Percentiles rank a stretch among this genome's conserved stretches.
These are phyloP conservation scores for Stratiolaelaps scimitus DNA, from an alignment of 1,140 invertebrate genomes.

Conservation along the genomic window DNA sequence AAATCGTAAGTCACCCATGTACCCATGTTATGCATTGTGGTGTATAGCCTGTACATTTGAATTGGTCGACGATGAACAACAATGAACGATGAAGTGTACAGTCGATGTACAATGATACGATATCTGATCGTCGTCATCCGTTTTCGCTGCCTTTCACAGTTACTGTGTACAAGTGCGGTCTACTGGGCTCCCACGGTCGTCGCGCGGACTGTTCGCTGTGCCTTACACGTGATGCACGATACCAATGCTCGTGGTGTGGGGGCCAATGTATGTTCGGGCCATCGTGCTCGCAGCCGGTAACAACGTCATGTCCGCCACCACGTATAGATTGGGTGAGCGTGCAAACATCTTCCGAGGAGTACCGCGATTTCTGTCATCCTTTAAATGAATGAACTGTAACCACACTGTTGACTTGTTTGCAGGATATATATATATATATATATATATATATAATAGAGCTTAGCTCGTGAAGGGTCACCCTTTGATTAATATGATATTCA, in stretches of 20 bases:
- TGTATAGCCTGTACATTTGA: too few species aligned
- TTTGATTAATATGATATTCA: too few species aligned
- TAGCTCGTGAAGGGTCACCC: too few species aligned
- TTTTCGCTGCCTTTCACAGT: slow-evolving; percentile 44
- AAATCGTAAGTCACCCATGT: slow-evolving; percentile 41
- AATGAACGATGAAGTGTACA: neutral
- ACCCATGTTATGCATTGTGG: neutral
- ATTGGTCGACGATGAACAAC: neutral
- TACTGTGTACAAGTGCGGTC: slow-evolving; percentile 83
- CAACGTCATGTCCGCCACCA: slow-evolving; percentile 70
- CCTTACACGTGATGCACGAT: slow-evolving; percentile 63
- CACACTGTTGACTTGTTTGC: too few species aligned
- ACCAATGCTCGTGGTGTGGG: slow-evolving; percentile 80
- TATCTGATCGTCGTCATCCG: neutral
- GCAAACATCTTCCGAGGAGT: too few species aligned
- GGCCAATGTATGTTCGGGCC: slow-evolving; percentile 70
- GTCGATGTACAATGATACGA: slow-evolving; percentile 4
- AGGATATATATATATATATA: too few species aligned
- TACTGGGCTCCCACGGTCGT: slow-evolving; percentile 74
- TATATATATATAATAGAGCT: too few species aligned
- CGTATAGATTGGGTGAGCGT: slow-evolving; percentile 75
- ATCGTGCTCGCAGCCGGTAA: slow-evolving; percentile 53
- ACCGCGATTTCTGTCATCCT: too few species aligned
- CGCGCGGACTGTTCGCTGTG: slow-evolving; percentile 85
- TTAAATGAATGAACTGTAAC: too few species aligned